phyloP scores from a whole-genome alignment of 2,113 vertebrate genomes.

The Prinia subflava region DNA sequence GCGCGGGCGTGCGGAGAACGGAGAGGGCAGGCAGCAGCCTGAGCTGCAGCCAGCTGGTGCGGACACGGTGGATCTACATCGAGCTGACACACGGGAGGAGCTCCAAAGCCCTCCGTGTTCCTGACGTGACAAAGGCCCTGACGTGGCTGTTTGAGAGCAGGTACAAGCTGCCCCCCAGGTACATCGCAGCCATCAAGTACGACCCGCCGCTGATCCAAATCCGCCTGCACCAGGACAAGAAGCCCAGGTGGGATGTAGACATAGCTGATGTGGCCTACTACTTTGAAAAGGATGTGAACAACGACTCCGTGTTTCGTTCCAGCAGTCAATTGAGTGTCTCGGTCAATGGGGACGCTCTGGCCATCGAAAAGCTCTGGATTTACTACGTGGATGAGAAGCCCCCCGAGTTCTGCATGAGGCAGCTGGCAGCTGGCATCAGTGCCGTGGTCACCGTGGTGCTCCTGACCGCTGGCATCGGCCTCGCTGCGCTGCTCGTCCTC shows the following conservation, averaged over 20 bases:
- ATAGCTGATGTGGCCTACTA: constrained; percentile 80
- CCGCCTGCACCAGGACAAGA: constrained; percentile 69
- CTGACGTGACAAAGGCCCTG: not conserved
- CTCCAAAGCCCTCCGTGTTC: constrained; percentile 19
- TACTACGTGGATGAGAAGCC: constrained; percentile 83
- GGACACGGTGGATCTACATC: constrained; percentile 71
- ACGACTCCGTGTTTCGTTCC: constrained; percentile 65
- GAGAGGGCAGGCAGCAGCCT: constrained; percentile 76
- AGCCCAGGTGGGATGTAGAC: not conserved
- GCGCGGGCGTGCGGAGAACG: constrained; percentile 79
- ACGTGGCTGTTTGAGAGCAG: constrained; percentile 40
- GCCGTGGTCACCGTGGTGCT: constrained; percentile 81
- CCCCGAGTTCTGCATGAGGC: constrained; percentile 80
- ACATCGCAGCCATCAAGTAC: constrained; percentile 66
- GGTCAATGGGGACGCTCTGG: constrained; percentile 54
- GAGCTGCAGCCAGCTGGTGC: constrained; percentile 77
- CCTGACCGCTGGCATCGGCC: constrained; percentile 67
- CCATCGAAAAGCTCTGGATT: constrained; percentile 75
- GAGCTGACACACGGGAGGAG: constrained; percentile 49
- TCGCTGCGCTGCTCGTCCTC: constrained; percentile 74
- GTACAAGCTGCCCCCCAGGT: constrained; percentile 63
- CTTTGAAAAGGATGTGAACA: constrained; percentile 86
- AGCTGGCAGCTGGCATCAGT: constrained; percentile 76
- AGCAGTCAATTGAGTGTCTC: constrained; percentile 4
- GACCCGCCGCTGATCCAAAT: constrained; percentile 72